Evolutionary conservation across 1,140 invertebrate genomes (phyloP), one percentile per base, ranked within the genome.

Genomic region (Streblospio benedicti): DNA sequence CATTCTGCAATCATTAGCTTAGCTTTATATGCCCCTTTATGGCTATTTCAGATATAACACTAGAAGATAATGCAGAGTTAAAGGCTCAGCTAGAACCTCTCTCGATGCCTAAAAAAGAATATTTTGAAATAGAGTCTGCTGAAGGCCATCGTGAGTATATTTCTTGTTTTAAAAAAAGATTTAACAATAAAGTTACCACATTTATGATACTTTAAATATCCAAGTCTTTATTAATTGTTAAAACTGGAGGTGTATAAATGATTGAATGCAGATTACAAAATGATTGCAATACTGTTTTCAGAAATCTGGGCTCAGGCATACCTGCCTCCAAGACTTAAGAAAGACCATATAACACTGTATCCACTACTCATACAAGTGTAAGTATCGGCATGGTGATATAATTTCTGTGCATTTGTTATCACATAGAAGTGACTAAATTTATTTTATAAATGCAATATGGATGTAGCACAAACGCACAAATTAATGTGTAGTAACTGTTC

Each of bases 321-420:
- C 12, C 50, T 74, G 4, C 74, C 74, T 1, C 67, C 69, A 16
- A 47, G 56, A 6, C 53, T 72, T 18, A 71, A 74, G 33, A 64
- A 65, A n/a, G 68, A 73, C 16, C 71, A 95, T 77, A 90, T 93
- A 52, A 91, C 90, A 0, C 85, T 86, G 50, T 97, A 95, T 79
- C 92, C 92, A 0, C 80, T 76, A 4, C 41, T 77, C 0, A 32
- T 77, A n/a, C 50, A 91, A 73, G 87, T 90, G 86, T 93, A 84
- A 85, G 86, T 85, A 32, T 38, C 4, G 20, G 2, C 2, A 32
- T 18, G 2, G 32, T 35, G 3, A 31, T 52, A 52, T 20, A 28
- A 30, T 5, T 28, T 14, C 50, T 52, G 50, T 6, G 5, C 20
- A 2, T 2, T 23, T 18, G 25, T 31, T 6, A 18, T 31, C 28